These are phyloP conservation scores for Microplitis deprimator DNA, from an alignment of 2,888 invertebrate genomes.

Conservation along the genomic window DNA sequence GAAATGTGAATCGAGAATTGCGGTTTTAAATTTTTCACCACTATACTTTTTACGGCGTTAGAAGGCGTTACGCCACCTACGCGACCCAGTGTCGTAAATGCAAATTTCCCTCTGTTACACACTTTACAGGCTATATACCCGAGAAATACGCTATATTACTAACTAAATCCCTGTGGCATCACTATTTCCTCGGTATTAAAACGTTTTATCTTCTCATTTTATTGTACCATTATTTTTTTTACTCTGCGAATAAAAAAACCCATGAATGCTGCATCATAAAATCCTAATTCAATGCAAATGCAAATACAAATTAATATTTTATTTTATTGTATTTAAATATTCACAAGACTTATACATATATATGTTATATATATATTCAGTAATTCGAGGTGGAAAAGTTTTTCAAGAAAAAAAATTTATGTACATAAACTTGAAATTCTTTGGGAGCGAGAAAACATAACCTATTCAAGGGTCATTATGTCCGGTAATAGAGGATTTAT, in stretches of 20 bases:
- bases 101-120: conserved; percentile 46
- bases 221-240: conserved; percentile 4
- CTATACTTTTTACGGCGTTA: conserved; percentile 45
- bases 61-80: conserved; percentile 54
- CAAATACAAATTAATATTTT: not conserved
- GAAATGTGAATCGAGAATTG: conserved; percentile 5
- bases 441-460: conserved; percentile 25
- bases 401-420: too few relatives aligned
- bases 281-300: not conserved
- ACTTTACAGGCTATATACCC: conserved; percentile 27
- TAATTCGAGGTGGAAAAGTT: too few relatives aligned
- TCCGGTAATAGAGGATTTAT: conserved; percentile 55
- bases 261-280: not conserved
- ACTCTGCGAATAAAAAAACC: not conserved
- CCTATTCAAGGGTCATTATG: conserved; percentile 52
- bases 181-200: conserved; percentile 27
- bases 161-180: conserved; percentile 40
- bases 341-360: not conserved
- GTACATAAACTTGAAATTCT: conserved; percentile 24
- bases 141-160: conserved; percentile 6
- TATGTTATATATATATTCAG: not conserved
- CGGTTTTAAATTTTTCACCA: conserved; percentile 21
- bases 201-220: conserved; percentile 14
- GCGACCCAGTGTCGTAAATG: conserved; percentile 52
- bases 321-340: not conserved